Base-by-base conservation (phyloP, 2,113 vertebrate genomes). In the Pygoscelis adeliae region DNA sequence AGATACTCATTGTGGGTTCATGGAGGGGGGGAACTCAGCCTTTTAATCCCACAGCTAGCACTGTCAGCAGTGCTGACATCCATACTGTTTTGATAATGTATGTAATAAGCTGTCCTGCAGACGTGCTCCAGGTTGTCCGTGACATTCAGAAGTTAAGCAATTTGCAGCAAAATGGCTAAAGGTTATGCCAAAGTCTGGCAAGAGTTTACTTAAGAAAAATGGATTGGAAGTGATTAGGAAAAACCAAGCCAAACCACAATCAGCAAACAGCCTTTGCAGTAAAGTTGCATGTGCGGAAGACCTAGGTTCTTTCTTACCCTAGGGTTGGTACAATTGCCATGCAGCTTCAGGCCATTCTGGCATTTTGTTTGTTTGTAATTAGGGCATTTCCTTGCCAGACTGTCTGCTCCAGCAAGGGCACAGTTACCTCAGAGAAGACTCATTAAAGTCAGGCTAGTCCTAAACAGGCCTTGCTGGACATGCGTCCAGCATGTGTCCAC, bases 401-500 rank as follows among this genome's bases (percentile, higher is more conserved):
- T 38, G 8, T 36, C 53, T 67, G 71, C 26, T 87, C 32, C 69
- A 82, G 59, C 59, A 77, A 78, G 46, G 66, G 42, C 36, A 56
- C 18, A n/a, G 40, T 46, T 27, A 42, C 36, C 26, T 46, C 47
- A 55, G 20, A 21, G 46, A 83, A 6, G 62, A 8, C 29, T 74
- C 46, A 13, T 55, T 44, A 76, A n/a, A 46, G n/a, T 27, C n/a
- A 71, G n/a, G 20, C n/a, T 36, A 32, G 36, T 46, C 44, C 38
- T 67, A 16, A 36, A 49, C 11, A 74, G 70, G 61, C 42, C 16
- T 25, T 7, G 2, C 65, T 74, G 56, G n/a, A 20, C 0, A 0
- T 18, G 16, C 27, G 34, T 47, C 17, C 69, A 62, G 62, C 23
- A 29, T 18, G 19, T 13, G 29, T 44, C 26, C 32, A 16, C 15